These are phyloP conservation scores for Macrobrachium nipponense DNA, from an alignment of 1,140 invertebrate genomes.

Conservation along the genomic window DNA sequence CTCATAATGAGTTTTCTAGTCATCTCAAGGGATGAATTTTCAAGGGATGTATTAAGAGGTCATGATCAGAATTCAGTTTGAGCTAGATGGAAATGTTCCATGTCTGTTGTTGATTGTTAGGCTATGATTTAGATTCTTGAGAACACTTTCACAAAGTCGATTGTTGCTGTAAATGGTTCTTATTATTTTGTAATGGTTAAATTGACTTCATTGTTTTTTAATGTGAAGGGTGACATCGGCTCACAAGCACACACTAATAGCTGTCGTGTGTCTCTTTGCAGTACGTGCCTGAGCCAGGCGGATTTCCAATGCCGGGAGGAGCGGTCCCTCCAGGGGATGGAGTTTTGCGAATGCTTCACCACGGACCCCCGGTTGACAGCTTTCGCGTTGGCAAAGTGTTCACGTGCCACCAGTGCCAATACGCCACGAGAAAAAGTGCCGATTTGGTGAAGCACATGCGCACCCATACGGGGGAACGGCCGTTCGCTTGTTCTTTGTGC, in stretches of 20 bases:
- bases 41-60: no score
- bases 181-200: no score
- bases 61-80: no score
- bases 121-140: no score
- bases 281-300: slow-evolving; percentile 40
- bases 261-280: slow-evolving; percentile 48
- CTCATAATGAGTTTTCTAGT: not conserved
- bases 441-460: slow-evolving; percentile 49
- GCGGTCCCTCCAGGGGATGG: not conserved
- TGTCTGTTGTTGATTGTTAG: no score
- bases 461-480: slow-evolving; percentile 41
- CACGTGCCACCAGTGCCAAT: slow-evolving; percentile 38
- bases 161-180: no score
- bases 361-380: slow-evolving; percentile 28
- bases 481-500: slow-evolving; percentile 35
- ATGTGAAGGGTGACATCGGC: not conserved
- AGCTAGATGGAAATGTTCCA: no score
- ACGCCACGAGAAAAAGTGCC: slow-evolving; percentile 30
- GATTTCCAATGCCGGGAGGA: slow-evolving; percentile 31
- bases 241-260: slow-evolving; percentile 20
- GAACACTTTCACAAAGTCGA: no score
- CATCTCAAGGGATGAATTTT: no score
- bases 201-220: no score
- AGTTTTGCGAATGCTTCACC: slow-evolving; percentile 12
- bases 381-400: slow-evolving; percentile 42